Evolutionary conservation across 2,888 invertebrate species (phyloP).

Genomic region (Cephus nigrinus): DNA sequence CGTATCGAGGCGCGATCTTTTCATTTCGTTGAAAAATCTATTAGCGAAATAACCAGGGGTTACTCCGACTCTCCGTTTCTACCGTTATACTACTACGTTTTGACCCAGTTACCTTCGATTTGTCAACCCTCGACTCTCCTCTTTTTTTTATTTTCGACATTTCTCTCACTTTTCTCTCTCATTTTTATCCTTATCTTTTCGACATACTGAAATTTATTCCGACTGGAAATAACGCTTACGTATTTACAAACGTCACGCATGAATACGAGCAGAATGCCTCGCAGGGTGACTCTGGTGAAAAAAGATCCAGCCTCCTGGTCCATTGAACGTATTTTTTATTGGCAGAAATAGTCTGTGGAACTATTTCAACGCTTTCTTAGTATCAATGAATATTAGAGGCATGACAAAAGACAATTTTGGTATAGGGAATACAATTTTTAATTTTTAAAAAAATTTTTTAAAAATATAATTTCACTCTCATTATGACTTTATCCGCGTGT

Average conservation of each 20-base stretch:
- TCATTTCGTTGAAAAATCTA: constrained; percentile 48
- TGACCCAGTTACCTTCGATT: constrained; percentile 7
- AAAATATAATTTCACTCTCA: too few species aligned
- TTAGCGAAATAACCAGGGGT: constrained; percentile 42
- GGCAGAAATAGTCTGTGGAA: background rate
- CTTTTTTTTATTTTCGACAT: background rate
- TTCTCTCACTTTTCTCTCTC: background rate
- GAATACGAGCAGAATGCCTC: background rate
- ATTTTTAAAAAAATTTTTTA: too few species aligned
- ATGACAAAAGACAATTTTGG: background rate
- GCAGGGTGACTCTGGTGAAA: background rate
- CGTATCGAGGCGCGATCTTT: constrained; percentile 45
- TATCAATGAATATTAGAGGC: background rate
- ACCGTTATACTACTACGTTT: background rate
- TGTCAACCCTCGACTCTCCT: background rate
- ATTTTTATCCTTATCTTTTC: background rate
- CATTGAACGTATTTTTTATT: background rate
- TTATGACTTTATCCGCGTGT: too few species aligned
- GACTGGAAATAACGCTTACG: background rate
- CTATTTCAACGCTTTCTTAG: background rate
- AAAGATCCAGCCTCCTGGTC: background rate
- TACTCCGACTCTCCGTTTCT: constrained; percentile 16
- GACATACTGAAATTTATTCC: background rate
- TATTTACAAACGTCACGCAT: background rate
- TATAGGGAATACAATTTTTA: background rate